Base-by-base conservation (phyloP, 1,140 invertebrate species). In the Leucophenga varia region DNA sequence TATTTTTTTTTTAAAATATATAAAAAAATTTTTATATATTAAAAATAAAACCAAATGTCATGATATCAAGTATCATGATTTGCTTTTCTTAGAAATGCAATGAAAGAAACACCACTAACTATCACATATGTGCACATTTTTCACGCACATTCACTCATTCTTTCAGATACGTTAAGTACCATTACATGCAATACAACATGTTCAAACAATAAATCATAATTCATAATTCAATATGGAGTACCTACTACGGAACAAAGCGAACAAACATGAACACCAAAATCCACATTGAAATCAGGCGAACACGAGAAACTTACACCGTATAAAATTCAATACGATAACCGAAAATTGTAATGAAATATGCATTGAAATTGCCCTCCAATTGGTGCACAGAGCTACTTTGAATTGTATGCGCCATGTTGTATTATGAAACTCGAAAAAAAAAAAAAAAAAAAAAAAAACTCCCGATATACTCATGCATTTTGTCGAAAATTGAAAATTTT, bases 161-260 rank as follows among this genome's bases (percentile, higher is more conserved):
- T 39, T 25, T 42, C 18, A 45, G 35, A 36, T 8, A 30, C 31
- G 28, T 36, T 64, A 64, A 64, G 60, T 64, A 64, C 61, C 61
- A 57, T 64, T 64, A 56, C 54, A 52, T 47, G 49, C 35, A 47
- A 41, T 67, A 59, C 59, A 68, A 59, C 59, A 67, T 67, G 63
- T 63, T 55, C 47, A 48, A 63, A 49, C 53, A 64, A 67, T 67
- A 67, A 67, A 67, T 67, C 63, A 67, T 67, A 67, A 59, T 67
- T 67, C 63, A 67, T 67, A 67, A 59, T 67, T 59, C 63, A 67
- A 67, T 67, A 67, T 67, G 63, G 63, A 67, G 63, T 67, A 48
- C n/a, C n/a, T n/a, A n/a, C 47, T 47, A 50, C 51, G 49, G 48
- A 48, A 44, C 31, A 34, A 8, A 34, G 35, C 49, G 10, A 37